Evolutionary conservation across 2,888 invertebrate genomes (phyloP), one percentile per base, ranked within the genome.

Genomic region (Microplitis deprimator): DNA sequence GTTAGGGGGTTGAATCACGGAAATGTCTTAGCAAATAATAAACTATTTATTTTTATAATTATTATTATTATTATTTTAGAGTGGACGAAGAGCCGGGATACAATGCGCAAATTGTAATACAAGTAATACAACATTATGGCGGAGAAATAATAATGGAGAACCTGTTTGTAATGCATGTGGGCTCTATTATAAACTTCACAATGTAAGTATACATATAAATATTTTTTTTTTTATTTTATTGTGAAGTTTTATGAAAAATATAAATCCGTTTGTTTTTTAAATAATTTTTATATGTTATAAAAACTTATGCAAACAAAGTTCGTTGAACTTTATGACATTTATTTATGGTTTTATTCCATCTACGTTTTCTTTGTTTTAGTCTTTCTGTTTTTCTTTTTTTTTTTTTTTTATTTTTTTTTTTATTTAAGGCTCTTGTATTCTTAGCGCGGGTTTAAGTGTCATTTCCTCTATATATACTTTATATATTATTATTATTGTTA

Each of bases 141-240:
- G 99, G 84, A 94, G 99, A 90, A 99, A 99, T 93, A 97, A 97
- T 90, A 98, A 97, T 87, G 99, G 99, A 82, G 98, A 99, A 92
- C 99, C 98, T 92, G 94, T 99, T 87, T 99, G 99, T 94, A 99
- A 99, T 93, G 99, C 99, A 83, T 99, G 99, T 92, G 99, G 99
- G 87, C 96, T 99, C 85, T 99, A 99, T 93, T 95, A 95, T 92
- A 97, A 97, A 93, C 96, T 97, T 8, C 90, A 90, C 79, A 87
- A 85, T 68, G 89, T 90, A 78, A 89, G 89, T 87, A 50, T 6
- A 0, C 8, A 79, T 72, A 65, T 71, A 40, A 59, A 69, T 59
- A 13, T 70, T 71, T 40, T 40, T 5, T 13, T 2, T 59, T 59
- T 13, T 3, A 59, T 59, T 62, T 62, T 72, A 16, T 13, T 38